A percentile compares a stretch with the other conserved stretches of the same genome.
Evolutionary conservation across 1,140 invertebrate species (phyloP).

Genomic region (Drosophila cardini): DNA sequence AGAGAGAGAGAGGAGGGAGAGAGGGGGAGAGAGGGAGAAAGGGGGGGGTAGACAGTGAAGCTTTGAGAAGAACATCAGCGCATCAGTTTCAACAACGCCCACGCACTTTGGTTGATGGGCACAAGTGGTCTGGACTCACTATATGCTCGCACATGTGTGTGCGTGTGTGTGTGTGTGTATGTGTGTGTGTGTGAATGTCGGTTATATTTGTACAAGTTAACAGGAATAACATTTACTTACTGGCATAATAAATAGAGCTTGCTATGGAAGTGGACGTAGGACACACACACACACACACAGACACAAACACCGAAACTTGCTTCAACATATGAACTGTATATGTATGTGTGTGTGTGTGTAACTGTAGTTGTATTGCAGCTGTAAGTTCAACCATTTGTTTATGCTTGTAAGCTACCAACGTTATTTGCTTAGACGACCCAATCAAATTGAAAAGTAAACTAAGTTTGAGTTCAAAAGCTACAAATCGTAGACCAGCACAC

Average conservation of each 20-base stretch:
- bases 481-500: slow-evolving; percentile 54
- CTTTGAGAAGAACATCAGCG: slow-evolving; percentile 19
- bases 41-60: neutral
- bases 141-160: neutral
- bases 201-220: slow-evolving; percentile 76
- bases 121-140: slow-evolving; percentile 20
- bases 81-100: slow-evolving; percentile 20
- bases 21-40: neutral
- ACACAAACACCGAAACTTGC: slow-evolving; percentile 1
- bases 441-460: slow-evolving; percentile 82
- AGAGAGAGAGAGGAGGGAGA: neutral
- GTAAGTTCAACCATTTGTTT: slow-evolving; percentile 67
- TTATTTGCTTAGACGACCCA: slow-evolving; percentile 76
- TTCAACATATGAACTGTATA: neutral
- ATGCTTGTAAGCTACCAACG: slow-evolving; percentile 64
- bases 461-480: slow-evolving; percentile 72
- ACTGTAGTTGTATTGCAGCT: slow-evolving; percentile 22
- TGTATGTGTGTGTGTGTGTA: slow-evolving; percentile 27
- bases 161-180: slow-evolving; percentile 12
- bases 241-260: slow-evolving; percentile 77
- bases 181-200: slow-evolving; percentile 12
- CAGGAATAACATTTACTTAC: slow-evolving; percentile 81
- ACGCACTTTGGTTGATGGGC: slow-evolving; percentile 37
- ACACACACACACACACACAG: slow-evolving; percentile 21
- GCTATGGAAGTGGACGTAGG: slow-evolving; percentile 49